Conservation (phyloP, 2,113 vertebrate genomes). For the Scortum barcoo region DNA sequence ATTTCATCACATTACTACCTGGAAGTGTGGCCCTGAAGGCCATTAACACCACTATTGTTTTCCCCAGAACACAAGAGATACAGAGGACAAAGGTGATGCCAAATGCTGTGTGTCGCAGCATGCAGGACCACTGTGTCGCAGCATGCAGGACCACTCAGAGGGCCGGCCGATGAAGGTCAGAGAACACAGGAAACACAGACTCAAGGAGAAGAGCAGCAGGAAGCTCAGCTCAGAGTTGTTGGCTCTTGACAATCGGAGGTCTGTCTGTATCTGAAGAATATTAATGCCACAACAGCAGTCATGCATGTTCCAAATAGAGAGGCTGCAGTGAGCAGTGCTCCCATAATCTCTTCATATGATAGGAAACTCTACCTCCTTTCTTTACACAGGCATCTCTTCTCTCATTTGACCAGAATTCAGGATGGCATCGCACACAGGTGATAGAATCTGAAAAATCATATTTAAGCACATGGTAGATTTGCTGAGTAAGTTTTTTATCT, state of each 20-base stretch:
- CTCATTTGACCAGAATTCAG: conserved; percentile 80
- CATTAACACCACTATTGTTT: conserved; percentile 80
- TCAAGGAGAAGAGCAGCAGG: conserved; percentile 78
- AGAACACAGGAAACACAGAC: conserved; percentile 80
- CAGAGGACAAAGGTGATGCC: conserved; percentile 81
- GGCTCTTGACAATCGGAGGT: conserved; percentile 77
- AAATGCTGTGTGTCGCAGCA: conserved; percentile 78
- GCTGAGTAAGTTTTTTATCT: not conserved
- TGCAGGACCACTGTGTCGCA: conserved; percentile 81
- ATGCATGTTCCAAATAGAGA: conserved; percentile 71
- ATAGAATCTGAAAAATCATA: conserved; percentile 74
- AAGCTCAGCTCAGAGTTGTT: conserved; percentile 81
- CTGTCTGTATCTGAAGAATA: conserved; percentile 78
- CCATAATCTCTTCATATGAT: conserved; percentile 78
- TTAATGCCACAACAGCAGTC: conserved; percentile 63
- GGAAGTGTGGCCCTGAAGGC: conserved; percentile 74
- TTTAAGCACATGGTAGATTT: not conserved
- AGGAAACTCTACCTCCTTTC: conserved; percentile 78
- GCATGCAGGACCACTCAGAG: conserved; percentile 80
- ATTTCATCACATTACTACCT: conserved; percentile 74
- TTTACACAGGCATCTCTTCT: conserved; percentile 70
- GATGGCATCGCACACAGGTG: conserved; percentile 70
- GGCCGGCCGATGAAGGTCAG: conserved; percentile 80
- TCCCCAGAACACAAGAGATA: conserved; percentile 77
- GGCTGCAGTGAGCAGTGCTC: conserved; percentile 68